These are phyloP conservation scores for Okamejei kenojei DNA, from an alignment of 2,797 vertebrate species.

Conservation along the genomic window DNA sequence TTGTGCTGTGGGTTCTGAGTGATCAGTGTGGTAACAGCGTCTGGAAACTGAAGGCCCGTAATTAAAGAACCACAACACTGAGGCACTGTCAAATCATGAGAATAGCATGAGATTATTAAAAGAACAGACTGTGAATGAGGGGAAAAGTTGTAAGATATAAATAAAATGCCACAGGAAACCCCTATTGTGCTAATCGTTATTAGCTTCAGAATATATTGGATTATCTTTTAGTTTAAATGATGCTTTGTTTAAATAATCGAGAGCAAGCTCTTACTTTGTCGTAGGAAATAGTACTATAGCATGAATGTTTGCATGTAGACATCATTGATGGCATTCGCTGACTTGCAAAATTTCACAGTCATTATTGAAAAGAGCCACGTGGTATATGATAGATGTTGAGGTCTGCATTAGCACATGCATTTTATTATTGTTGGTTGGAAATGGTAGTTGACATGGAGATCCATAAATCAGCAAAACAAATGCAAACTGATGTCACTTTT, in stretches of 20 bases:
- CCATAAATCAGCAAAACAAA: not conserved
- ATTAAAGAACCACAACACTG: not conserved
- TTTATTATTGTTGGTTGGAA: not conserved
- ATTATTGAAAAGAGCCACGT: slow-evolving; percentile 26
- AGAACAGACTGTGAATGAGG: not conserved
- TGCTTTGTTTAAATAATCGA: slow-evolving; percentile 37
- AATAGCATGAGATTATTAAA: not conserved
- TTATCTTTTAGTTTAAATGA: not conserved
- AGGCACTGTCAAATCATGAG: not conserved
- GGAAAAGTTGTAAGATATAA: not conserved
- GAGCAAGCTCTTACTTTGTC: slow-evolving; percentile 40
- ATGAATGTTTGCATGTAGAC: slow-evolving; percentile 46
- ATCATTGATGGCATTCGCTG: slow-evolving; percentile 51
- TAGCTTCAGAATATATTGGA: not conserved
- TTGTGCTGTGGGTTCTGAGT: not conserved
- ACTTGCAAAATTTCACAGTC: slow-evolving; percentile 56
- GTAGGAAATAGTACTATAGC: slow-evolving; percentile 38
- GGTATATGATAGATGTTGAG: not conserved
- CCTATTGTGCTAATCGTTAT: not conserved
- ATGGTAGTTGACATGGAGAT: not conserved
- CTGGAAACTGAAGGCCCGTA: not conserved
- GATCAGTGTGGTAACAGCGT: not conserved
- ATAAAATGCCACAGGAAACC: not conserved
- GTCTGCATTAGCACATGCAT: not conserved
- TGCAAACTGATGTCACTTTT: not conserved